Evolutionary conservation across 1,140 invertebrate genomes (phyloP), one percentile per base, ranked within the genome.

Genomic region (Tribolium madens): DNA sequence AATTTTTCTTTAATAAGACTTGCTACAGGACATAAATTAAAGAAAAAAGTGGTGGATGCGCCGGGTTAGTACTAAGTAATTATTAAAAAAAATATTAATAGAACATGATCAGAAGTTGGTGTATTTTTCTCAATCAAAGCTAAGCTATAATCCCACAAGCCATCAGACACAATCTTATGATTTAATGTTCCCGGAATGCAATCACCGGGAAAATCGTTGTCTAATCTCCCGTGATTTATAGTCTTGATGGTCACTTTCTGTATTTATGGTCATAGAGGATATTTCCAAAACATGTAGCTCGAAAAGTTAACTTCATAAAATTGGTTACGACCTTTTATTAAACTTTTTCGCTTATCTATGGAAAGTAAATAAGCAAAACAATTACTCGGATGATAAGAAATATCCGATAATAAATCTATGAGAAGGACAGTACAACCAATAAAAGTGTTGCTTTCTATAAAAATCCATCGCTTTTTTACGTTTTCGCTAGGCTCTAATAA

Each of bases 401-500:
- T 64, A 64, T 64, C 57, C 57, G 57, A 64, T 9, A 64, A 64
- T 64, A 64, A 64, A 64, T 64, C 57, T 64, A 64, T 64, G 52
- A 64, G 26, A 64, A 3, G 53, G 57, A 64, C 57, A 60, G 26
- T 60, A 60, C 21, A 33, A 13, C 26, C 57, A 64, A 64, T 33
- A 33, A 64, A 64, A 64, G 31, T 26, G 57, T 26, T 13, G 18
- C 18, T 26, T 21, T 3, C 53, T 26, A 60, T 60, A 60, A 60
- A 60, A 53, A 60, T 52, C 50, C 17, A 52, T 52, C 50, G n/a
- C n/a, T 57, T 57, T 57, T 57, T 57, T 57, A 57, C 17, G 50
- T 15, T 52, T 52, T 52, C 14, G 50, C 50, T 52, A 17, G 50
- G 50, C 17, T 12, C 50, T 17, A 15, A 52, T 52, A 52, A 52